These are phyloP conservation scores for Xyrauchen texanus DNA, from an alignment of 2,113 vertebrate species.

Conservation along the genomic window DNA sequence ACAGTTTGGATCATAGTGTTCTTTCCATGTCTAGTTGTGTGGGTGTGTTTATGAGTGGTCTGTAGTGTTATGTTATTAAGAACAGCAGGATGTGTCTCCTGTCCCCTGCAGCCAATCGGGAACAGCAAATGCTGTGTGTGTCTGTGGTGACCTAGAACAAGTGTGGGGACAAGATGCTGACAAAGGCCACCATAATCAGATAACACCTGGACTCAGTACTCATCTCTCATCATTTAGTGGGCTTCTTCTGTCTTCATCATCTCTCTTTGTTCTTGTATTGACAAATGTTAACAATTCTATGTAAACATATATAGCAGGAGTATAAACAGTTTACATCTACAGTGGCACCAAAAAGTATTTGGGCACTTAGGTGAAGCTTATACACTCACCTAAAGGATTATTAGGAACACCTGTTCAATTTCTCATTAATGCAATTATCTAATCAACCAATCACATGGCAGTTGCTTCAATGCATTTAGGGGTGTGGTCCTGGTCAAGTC, in stretches of 20 bases:
- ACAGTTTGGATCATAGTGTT: not conserved
- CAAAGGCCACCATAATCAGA: conserved; percentile 61
- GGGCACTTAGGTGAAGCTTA: no score
- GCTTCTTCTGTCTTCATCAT: not conserved
- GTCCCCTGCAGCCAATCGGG: conserved; percentile 5
- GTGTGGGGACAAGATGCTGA: conserved; percentile 43
- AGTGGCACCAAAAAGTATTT: not conserved
- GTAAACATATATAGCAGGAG: no score
- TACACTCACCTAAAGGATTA: no score
- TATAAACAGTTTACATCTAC: not conserved
- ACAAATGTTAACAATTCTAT: no score
- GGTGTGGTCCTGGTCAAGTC: no score
- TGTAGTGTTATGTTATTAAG: not conserved
- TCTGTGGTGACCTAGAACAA: conserved; percentile 23
- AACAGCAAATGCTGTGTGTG: not conserved
- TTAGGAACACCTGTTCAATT: no score
- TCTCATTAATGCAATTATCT: no score
- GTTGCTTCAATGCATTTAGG: no score
- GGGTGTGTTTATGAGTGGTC: not conserved
- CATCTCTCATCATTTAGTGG: conserved; percentile 8
- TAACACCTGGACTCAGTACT: conserved; percentile 51
- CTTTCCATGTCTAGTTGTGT: conserved; percentile 20
- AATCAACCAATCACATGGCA: no score
- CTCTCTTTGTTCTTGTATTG: not conserved
- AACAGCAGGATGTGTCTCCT: not conserved